These are phyloP conservation scores for Dasyprocta punctata DNA, from an alignment of 2,113 vertebrate species.

Conservation along the genomic window DNA sequence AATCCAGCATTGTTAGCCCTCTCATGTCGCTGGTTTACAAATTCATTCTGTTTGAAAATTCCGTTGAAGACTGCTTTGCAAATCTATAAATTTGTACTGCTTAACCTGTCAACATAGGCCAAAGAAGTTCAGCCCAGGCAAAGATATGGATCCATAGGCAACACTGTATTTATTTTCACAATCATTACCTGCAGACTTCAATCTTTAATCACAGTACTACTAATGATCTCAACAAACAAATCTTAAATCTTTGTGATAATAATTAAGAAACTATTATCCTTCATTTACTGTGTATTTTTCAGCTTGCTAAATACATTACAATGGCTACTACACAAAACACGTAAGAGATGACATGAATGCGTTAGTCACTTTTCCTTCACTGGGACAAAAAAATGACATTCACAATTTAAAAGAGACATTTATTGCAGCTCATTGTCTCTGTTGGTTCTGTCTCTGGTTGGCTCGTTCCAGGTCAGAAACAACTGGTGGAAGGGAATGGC, in stretches of 20 bases:
- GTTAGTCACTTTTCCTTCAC: background rate
- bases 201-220: background rate
- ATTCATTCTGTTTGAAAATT: background rate
- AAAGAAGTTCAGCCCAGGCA: background rate
- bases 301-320: background rate
- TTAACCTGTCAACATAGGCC: background rate
- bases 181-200: background rate
- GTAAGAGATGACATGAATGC: background rate
- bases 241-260: background rate
- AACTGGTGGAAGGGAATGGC: background rate
- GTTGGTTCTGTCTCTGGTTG: background rate
- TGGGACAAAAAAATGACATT: background rate
- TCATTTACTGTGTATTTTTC: background rate
- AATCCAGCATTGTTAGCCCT: background rate
- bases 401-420: background rate
- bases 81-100: background rate
- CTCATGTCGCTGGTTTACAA: background rate
- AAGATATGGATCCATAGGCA: background rate
- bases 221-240: background rate
- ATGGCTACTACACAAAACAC: background rate
- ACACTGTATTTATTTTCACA: background rate
- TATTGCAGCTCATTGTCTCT: background rate
- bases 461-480: background rate
- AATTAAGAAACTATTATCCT: background rate
- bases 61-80: background rate